phyloP scores from a whole-genome alignment of 2,797 vertebrate species.

The Cyclura pinguis region DNA sequence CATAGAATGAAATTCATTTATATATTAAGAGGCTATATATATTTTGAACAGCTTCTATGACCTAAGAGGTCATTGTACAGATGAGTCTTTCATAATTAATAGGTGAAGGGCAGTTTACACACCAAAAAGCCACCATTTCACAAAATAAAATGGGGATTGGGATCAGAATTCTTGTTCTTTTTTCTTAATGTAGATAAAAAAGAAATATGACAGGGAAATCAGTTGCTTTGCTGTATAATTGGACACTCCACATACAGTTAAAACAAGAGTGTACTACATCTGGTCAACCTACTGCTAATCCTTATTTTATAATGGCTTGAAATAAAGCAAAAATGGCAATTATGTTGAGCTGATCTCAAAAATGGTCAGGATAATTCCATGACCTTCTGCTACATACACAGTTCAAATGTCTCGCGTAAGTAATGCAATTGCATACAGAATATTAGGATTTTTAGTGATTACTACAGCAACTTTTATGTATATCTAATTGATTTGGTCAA shows the following conservation, averaged over 20 bases:
- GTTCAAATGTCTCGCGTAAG: slow-evolving; percentile 42
- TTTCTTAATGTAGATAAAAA: slow-evolving; percentile 7
- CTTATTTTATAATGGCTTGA: slow-evolving; percentile 10
- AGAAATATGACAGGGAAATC: neutral
- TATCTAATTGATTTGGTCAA: slow-evolving; percentile 13
- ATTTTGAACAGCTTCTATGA: slow-evolving; percentile 14
- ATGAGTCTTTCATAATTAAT: slow-evolving; percentile 1
- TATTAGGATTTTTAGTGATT: slow-evolving; percentile 34
- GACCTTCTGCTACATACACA: slow-evolving; percentile 6
- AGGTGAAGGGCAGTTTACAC: neutral
- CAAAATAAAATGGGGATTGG: slow-evolving; percentile 17
- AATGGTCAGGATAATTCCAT: neutral
- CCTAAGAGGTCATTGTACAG: neutral
- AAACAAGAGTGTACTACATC: slow-evolving; percentile 7
- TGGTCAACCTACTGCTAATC: slow-evolving; percentile 10
- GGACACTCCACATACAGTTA: slow-evolving; percentile 4
- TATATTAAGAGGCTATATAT: neutral
- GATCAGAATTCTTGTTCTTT: slow-evolving; percentile 8
- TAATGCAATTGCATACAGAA: slow-evolving; percentile 20
- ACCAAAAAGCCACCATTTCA: neutral
- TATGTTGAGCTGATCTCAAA: neutral
- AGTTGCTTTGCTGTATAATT: neutral
- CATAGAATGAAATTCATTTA: neutral
- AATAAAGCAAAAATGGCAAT: slow-evolving; percentile 23
- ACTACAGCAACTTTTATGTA: neutral